Percentiles rank a stretch among this genome's conserved stretches.
These are phyloP conservation scores for Colossoma macropomum DNA, from an alignment of 2,113 vertebrate genomes.

Conservation along the genomic window DNA sequence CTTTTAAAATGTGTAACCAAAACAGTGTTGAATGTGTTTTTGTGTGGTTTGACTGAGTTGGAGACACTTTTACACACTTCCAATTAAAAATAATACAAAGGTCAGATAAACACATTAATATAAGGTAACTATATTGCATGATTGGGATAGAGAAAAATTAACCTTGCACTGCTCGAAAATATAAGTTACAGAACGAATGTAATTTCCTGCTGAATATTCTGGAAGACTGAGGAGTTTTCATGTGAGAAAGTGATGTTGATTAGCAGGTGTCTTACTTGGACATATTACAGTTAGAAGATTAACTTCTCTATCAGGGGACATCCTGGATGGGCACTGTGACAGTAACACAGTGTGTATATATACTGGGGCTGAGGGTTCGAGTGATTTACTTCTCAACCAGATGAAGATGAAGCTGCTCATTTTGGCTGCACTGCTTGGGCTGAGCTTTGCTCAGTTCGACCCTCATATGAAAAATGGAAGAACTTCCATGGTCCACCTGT, in stretches of 20 bases:
- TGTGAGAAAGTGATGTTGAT: background rate
- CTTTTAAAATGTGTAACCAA: no score
- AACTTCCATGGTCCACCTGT: constrained; percentile 89
- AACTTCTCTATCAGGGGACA: background rate
- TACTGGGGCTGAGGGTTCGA: background rate
- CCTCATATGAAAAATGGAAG: constrained; percentile 72
- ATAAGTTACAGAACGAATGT: background rate
- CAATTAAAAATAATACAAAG: no score
- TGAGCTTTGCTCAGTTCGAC: constrained; percentile 79
- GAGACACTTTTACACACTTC: no score
- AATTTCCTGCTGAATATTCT: background rate
- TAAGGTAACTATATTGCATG: no score
- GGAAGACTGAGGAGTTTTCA: background rate
- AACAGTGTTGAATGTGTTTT: no score
- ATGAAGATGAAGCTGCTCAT: constrained; percentile 80
- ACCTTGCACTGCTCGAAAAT: no score
- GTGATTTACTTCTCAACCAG: background rate
- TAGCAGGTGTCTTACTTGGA: background rate
- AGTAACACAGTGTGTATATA: background rate
- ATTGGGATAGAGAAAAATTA: no score
- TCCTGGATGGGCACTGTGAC: background rate
- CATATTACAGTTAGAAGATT: background rate
- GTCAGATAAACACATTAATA: no score
- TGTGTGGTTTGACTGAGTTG: no score
- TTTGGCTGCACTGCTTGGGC: constrained; percentile 71